Evolutionary conservation across 2,113 vertebrate species (phyloP), one percentile per base, ranked within the genome.

Genomic region (Probosciger aterrimus): DNA sequence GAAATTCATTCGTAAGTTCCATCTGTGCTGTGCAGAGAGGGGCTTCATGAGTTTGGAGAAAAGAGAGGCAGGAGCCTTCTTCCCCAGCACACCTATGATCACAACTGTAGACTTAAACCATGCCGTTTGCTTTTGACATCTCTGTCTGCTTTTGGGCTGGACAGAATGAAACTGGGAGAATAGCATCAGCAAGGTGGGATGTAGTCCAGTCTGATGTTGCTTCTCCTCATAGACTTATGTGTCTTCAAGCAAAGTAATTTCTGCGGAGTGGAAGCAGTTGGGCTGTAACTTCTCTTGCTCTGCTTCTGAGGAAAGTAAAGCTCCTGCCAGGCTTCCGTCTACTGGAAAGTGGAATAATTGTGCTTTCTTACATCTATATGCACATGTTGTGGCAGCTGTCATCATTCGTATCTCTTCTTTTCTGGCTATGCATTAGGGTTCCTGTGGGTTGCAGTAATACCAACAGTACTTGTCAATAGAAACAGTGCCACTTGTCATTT

Each of bases 381-480:
- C 85, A 88, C 62, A 73, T 0, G 11, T 76, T 89, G 47, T 80
- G 52, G 81, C 84, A 88, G 76, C 94, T 95, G 92, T 86, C 87
- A 77, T 80, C 57, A 69, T 92, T 80, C 83, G 35, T 86, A 44
- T 76, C 47, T 90, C 79, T 93, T 71, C 44, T 86, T 82, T 94
- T 93, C 86, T 90, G 53, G 46, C 75, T 92, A 46, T 88, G 92
- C 75, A 77, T 82, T 62, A 53, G n/a, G 41, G 67, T 93, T 95
- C 68, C 49, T 53, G 11, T 77, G 60, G 79, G 53, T 95, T 73
- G 44, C 82, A 53, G 60, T 82, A 88, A 39, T 35, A 59, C 53
- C 87, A 94, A 91, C 59, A 90, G 15, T 87, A 53, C 44, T 85
- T 95, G 78, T 92, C 95, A 93, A 31, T 82, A 93, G 67, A 82